These are phyloP conservation scores for Aphelenchoides fujianensis DNA, from an alignment of 1,140 invertebrate genomes.

Conservation along the genomic window DNA sequence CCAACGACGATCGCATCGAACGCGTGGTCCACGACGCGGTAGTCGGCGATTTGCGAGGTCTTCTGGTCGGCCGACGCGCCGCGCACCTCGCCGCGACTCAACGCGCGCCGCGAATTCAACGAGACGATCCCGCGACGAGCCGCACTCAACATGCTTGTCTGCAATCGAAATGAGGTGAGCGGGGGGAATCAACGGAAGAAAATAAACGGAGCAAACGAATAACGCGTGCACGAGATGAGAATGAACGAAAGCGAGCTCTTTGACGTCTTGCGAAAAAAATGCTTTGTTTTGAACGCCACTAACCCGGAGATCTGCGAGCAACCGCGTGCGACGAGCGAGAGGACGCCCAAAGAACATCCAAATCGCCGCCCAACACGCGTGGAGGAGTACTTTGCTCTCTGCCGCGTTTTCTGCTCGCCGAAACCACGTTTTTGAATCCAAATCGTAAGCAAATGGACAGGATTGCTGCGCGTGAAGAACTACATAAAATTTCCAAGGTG, in stretches of 20 bases:
- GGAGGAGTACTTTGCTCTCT: no score
- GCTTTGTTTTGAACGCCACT: not conserved
- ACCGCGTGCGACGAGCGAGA: not conserved
- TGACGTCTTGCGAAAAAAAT: not conserved
- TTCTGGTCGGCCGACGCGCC: conserved; percentile 27
- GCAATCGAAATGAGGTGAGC: not conserved
- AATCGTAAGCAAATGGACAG: no score
- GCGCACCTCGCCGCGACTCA: not conserved
- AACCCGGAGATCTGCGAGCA: no score
- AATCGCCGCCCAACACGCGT: no score
- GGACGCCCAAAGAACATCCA: no score
- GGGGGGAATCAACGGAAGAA: not conserved
- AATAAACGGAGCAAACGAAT: not conserved
- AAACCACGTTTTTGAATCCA: no score
- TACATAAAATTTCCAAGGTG: no score
- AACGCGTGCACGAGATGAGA: not conserved
- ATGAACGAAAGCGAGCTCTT: no score
- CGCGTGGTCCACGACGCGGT: conserved; percentile 86
- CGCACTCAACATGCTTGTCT: not conserved
- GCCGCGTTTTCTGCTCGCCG: no score
- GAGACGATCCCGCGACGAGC: not conserved
- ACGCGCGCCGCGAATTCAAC: not conserved
- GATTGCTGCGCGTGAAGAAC: no score
- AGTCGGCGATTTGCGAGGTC: conserved; percentile 66
- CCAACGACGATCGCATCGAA: conserved; percentile 97